Evolutionary conservation across 64 coral and sea anemone genomes (phyloP).

Genomic region (Porites lutea): DNA sequence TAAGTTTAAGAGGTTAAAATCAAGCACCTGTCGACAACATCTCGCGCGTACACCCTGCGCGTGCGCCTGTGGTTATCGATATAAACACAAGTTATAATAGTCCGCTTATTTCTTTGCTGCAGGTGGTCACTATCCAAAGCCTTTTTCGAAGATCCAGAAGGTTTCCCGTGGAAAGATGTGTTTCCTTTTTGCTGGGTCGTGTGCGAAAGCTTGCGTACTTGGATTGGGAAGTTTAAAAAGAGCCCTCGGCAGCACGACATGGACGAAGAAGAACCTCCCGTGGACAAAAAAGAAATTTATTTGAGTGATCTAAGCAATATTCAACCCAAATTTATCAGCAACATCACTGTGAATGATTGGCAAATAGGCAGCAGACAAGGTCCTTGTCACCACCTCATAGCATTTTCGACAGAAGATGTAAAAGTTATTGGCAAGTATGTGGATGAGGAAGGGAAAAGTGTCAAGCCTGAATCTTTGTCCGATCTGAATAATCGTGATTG

Average conservation of each 20-base stretch:
- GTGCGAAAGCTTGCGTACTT: background rate
- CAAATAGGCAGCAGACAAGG: background rate
- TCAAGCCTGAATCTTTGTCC: background rate
- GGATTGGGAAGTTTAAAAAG: background rate
- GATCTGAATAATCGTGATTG: background rate
- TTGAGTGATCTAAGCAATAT: background rate
- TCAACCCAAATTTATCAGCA: slow-evolving; percentile 19
- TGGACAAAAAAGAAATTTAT: background rate
- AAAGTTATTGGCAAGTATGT: background rate
- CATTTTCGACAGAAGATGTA: slow-evolving; percentile 28
- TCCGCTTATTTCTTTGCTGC: background rate
- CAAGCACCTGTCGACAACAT: too few species aligned
- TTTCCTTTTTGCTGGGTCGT: background rate
- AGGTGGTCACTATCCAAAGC: slow-evolving; percentile 4
- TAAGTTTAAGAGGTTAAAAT: too few species aligned
- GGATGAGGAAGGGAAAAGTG: background rate
- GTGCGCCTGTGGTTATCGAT: too few species aligned
- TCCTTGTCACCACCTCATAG: background rate
- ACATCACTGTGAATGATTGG: slow-evolving; percentile 45
- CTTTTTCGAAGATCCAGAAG: background rate
- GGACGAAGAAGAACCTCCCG: background rate
- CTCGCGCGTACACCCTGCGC: too few species aligned
- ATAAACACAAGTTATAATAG: background rate
- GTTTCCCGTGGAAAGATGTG: background rate
- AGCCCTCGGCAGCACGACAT: background rate